Conservation (phyloP, 2,888 invertebrate genomes). For the Eubasilissa splendida region DNA sequence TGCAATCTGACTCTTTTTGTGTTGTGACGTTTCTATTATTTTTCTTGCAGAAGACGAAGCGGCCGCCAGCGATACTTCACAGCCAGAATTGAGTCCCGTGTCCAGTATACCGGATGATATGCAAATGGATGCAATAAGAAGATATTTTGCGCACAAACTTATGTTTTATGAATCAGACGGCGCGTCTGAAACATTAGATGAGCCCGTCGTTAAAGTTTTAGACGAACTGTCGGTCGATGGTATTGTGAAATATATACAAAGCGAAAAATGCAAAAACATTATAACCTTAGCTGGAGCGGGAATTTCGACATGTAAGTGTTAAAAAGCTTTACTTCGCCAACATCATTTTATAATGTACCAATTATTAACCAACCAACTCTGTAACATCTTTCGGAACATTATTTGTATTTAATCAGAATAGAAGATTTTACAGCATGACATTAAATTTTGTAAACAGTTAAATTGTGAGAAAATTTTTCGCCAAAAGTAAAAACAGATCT, state of each 20-base stretch:
- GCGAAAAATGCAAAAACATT: slow-evolving; percentile 85
- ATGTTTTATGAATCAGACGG: slow-evolving; percentile 71
- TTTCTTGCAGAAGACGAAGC: slow-evolving; percentile 40
- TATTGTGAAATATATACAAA: slow-evolving; percentile 84
- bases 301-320: slow-evolving; percentile 91
- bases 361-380: too few species aligned
- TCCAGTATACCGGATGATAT: slow-evolving; percentile 63
- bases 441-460: too few species aligned
- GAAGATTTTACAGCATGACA: too few species aligned
- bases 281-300: slow-evolving; percentile 97
- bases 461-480: too few species aligned
- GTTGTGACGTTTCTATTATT: not conserved
- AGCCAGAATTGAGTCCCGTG: slow-evolving; percentile 27
- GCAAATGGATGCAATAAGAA: slow-evolving; percentile 77
- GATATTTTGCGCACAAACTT: slow-evolving; percentile 78
- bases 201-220: slow-evolving; percentile 71
- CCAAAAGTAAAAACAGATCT: too few species aligned
- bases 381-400: too few species aligned
- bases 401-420: too few species aligned
- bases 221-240: slow-evolving; percentile 83
- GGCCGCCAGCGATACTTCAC: slow-evolving; percentile 20
- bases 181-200: slow-evolving; percentile 61
- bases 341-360: too few species aligned
- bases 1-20: not conserved
- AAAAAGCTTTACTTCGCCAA: too few species aligned